These are phyloP conservation scores for Hemistola chrysoprasaria DNA, from an alignment of 2,888 invertebrate genomes.

Conservation along the genomic window DNA sequence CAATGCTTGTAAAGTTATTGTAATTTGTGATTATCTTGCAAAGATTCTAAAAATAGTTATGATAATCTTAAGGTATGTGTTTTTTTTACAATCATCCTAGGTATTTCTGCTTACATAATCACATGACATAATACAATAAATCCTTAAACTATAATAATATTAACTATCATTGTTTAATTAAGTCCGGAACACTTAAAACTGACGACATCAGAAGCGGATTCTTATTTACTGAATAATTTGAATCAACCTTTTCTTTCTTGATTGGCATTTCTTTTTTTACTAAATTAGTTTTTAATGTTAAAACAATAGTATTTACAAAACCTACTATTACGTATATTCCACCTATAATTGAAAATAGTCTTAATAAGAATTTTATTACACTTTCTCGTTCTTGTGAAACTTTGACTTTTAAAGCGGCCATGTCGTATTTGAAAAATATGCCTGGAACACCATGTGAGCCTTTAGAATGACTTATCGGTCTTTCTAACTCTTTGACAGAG, in stretches of 20 bases:
- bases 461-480: slow-evolving; percentile 85
- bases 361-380: slow-evolving; percentile 89
- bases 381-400: slow-evolving; percentile 91
- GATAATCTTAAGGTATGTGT: too few relatives aligned
- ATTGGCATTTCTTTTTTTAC: slow-evolving; percentile 32
- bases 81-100: too few relatives aligned
- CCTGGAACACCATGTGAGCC: slow-evolving; percentile 97
- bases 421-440: slow-evolving; percentile 97
- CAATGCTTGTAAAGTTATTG: too few relatives aligned
- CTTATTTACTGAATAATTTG: slow-evolving; percentile 30
- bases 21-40: too few relatives aligned
- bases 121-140: slow-evolving; percentile 4
- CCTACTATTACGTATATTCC: slow-evolving; percentile 95
- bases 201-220: slow-evolving; percentile 61
- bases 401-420: slow-evolving; percentile 93
- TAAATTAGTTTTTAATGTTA: slow-evolving; percentile 48
- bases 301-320: slow-evolving; percentile 61
- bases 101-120: background rate
- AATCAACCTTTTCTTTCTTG: slow-evolving; percentile 34
- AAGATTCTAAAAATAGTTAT: too few relatives aligned
- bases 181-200: slow-evolving; percentile 61
- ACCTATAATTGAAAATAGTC: slow-evolving; percentile 95
- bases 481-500: slow-evolving; percentile 93
- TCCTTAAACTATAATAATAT: slow-evolving; percentile 7
- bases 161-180: slow-evolving; percentile 62